phyloP scores from a whole-genome alignment of 2,113 vertebrate genomes.

The Ammospiza nelsoni region DNA sequence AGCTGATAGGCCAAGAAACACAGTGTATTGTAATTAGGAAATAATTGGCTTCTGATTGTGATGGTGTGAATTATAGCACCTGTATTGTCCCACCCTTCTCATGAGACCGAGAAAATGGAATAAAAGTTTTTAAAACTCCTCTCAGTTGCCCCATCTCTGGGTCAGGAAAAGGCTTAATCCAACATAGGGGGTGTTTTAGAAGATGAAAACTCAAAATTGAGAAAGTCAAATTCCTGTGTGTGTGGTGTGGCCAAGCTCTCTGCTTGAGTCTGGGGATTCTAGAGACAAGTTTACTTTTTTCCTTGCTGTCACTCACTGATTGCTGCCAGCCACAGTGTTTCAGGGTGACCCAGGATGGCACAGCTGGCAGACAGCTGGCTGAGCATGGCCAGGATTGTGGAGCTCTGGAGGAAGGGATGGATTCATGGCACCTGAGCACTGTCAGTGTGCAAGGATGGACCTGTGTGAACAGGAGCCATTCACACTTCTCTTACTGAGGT shows the following conservation, averaged over 20 bases:
- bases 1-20: neutral
- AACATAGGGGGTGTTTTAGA: neutral
- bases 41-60: neutral
- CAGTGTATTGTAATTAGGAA: neutral
- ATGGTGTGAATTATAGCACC: neutral
- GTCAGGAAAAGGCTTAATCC: neutral
- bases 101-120: neutral
- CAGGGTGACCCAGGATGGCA: neutral
- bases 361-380: neutral
- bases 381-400: neutral
- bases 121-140: neutral
- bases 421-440: neutral
- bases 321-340: neutral
- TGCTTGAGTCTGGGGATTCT: neutral
- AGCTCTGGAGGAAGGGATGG: neutral
- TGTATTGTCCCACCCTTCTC: neutral
- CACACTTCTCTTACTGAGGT: neutral
- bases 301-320: neutral
- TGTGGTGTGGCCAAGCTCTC: neutral
- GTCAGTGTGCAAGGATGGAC: neutral
- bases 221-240: neutral
- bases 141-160: neutral
- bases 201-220: neutral
- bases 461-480: neutral
- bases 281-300: neutral